phyloP scores from a whole-genome alignment of 2,888 invertebrate genomes.

The Unio delphinus region DNA sequence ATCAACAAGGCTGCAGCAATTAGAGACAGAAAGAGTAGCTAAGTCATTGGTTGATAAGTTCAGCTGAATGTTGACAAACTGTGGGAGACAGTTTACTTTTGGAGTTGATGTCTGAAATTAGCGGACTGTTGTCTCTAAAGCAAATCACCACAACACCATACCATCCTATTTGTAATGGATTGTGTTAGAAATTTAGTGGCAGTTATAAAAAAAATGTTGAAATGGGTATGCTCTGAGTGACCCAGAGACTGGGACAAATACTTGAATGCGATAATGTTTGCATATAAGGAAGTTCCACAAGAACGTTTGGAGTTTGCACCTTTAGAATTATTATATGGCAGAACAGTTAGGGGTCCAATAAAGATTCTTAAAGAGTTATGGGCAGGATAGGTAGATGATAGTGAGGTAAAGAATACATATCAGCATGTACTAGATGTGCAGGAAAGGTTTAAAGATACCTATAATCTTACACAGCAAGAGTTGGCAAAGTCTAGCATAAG shows the following conservation, averaged over 20 bases:
- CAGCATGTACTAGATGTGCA: slow-evolving; percentile 35
- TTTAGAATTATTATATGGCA: too few species aligned
- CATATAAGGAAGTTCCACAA: too few species aligned
- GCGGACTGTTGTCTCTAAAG: too few species aligned
- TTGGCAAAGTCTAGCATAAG: slow-evolving; percentile 10
- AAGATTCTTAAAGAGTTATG: slow-evolving; percentile 14
- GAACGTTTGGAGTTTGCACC: too few species aligned
- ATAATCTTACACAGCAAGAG: slow-evolving; percentile 19
- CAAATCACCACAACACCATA: too few species aligned
- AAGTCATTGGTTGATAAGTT: slow-evolving; percentile 31
- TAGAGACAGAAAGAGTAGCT: slow-evolving; percentile 24
- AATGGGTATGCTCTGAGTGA: slow-evolving; percentile 10
- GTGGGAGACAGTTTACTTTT: slow-evolving; percentile 32
- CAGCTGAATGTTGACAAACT: slow-evolving; percentile 30
- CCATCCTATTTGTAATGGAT: slow-evolving; percentile 17
- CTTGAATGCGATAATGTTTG: too few species aligned
- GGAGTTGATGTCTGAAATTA: slow-evolving; percentile 13
- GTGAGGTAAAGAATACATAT: slow-evolving; percentile 21
- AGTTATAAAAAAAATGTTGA: slow-evolving; percentile 19
- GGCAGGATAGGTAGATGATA: slow-evolving; percentile 9
- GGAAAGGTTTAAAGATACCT: slow-evolving; percentile 24
- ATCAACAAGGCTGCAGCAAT: slow-evolving; percentile 25
- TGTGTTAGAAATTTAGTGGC: slow-evolving; percentile 26
- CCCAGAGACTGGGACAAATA: not conserved
- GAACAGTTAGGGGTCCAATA: slow-evolving; percentile 5